Evolutionary conservation across 2,888 invertebrate species (phyloP).

Genomic region (Ectemnius cavifrons): DNA sequence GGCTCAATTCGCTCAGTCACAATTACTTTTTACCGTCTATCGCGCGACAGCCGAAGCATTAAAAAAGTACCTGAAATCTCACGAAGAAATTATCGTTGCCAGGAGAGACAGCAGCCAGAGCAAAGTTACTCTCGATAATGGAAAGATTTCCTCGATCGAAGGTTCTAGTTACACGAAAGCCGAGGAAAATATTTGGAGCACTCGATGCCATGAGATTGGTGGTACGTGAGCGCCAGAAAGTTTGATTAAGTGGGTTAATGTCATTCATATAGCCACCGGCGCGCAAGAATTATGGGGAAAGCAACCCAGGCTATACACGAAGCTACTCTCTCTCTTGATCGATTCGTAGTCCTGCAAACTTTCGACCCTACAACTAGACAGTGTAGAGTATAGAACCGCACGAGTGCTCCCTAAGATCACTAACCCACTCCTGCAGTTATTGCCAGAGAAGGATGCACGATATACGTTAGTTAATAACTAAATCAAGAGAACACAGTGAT

Average conservation of each 20-base stretch:
- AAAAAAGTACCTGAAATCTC: constrained; percentile 25
- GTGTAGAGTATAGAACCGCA: constrained; percentile 14
- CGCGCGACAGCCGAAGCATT: constrained; percentile 29
- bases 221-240: not conserved
- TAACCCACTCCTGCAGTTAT: constrained; percentile 2
- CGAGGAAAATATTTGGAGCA: no score
- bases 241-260: constrained; percentile 26
- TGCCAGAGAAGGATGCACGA: constrained; percentile 2
- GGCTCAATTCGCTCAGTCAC: constrained; percentile 36
- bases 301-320: constrained; percentile 11
- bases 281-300: constrained; percentile 26
- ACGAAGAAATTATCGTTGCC: no score
- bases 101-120: no score
- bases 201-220: no score
- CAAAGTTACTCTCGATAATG: constrained; percentile 3
- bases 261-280: constrained; percentile 8
- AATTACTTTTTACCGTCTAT: constrained; percentile 46
- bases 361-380: constrained; percentile 30
- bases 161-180: no score
- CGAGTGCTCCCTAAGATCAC: constrained; percentile 14
- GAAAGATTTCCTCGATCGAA: no score
- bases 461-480: constrained; percentile 35
- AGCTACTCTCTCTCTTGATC: constrained; percentile 21
- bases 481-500: constrained; percentile 45
- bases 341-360: constrained; percentile 39